Conservation (phyloP, 2,888 invertebrate genomes). For the Tiliacea citrago region DNA sequence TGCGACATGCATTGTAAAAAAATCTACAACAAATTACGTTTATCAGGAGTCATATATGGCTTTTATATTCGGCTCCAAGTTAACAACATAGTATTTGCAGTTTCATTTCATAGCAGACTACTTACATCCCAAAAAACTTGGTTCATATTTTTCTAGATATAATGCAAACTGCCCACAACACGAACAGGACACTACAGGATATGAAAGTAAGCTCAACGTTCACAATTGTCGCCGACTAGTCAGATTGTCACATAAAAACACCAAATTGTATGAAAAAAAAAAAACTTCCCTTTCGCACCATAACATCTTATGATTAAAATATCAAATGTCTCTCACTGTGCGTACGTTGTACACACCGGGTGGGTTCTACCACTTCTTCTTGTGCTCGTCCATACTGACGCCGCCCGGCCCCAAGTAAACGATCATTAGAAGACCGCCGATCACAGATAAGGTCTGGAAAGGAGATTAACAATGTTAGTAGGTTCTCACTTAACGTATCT, state of each 20-base stretch:
- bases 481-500: neutral
- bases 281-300: conserved; percentile 63
- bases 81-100: neutral
- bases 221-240: conserved; percentile 71
- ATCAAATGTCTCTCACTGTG: conserved; percentile 70
- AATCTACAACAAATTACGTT: conserved; percentile 10
- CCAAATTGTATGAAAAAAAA: conserved; percentile 61
- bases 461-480: neutral
- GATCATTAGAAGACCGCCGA: conserved; percentile 99
- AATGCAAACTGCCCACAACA: conserved; percentile 50
- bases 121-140: conserved; percentile 16
- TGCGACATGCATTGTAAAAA: conserved; percentile 22
- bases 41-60: neutral
- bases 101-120: conserved; percentile 11
- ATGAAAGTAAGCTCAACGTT: conserved; percentile 66
- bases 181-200: conserved; percentile 46
- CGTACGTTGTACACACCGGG: conserved; percentile 66
- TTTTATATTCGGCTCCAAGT: neutral
- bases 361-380: conserved; percentile 97
- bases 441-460: conserved; percentile 98
- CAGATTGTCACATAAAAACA: conserved; percentile 68
- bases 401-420: conserved; percentile 99
- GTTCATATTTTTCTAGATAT: conserved; percentile 1
- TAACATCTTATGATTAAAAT: conserved; percentile 71
- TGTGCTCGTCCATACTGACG: conserved; percentile 99